A percentile compares a stretch with the other conserved stretches of the same genome.
Conservation (phyloP, 2,888 invertebrate species). For the Agriopis marginaria region DNA sequence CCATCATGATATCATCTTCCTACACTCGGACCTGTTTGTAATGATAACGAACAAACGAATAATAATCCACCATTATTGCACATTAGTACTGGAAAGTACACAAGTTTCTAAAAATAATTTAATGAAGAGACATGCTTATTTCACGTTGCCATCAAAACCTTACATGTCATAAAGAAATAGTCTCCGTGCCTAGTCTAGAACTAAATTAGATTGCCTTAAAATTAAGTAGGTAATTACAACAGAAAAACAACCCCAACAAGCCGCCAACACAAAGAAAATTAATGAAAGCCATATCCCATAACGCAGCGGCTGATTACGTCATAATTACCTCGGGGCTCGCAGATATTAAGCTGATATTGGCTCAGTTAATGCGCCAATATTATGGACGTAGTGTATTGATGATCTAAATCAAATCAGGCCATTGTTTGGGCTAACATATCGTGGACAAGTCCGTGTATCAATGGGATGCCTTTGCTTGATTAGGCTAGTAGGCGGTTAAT, state of each 20-base stretch:
- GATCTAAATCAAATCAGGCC: constrained; percentile 62
- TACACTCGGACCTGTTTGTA: no score
- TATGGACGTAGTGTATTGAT: constrained; percentile 56
- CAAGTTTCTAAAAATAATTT: no score
- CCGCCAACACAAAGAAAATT: constrained; percentile 45
- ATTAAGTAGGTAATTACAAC: constrained; percentile 12
- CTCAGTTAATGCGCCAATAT: constrained; percentile 59
- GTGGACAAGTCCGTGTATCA: constrained; percentile 40
- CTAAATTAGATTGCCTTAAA: background rate
- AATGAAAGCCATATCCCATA: constrained; percentile 45
- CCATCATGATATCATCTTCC: no score
- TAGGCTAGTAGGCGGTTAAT: constrained; percentile 1
- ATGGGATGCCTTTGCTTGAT: constrained; percentile 31
- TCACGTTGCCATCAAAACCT: background rate
- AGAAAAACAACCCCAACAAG: constrained; percentile 33
- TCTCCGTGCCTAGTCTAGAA: background rate
- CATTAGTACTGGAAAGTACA: no score
- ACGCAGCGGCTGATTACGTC: constrained; percentile 51
- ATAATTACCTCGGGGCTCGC: constrained; percentile 53
- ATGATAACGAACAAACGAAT: no score
- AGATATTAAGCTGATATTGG: constrained; percentile 58
- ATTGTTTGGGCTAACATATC: constrained; percentile 59
- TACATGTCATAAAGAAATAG: no score
- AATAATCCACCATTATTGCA: no score
- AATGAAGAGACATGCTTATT: background rate